Evolutionary conservation across 2,113 vertebrate species (phyloP), one percentile per base, ranked within the genome.

Genomic region (Narcine bancroftii): DNA sequence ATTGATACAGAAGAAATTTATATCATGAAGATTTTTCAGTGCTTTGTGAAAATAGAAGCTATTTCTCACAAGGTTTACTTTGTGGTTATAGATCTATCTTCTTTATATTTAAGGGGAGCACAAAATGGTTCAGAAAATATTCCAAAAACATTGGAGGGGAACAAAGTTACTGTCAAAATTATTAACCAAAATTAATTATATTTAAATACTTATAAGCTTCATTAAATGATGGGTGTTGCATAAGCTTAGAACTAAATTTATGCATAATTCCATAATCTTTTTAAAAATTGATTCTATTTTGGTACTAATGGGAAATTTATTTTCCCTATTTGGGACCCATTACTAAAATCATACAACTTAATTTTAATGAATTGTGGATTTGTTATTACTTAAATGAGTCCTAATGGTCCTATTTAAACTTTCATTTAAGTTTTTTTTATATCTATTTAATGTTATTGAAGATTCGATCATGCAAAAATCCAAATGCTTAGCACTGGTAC

Each of bases 401-500:
- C 10, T 83, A 36, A 53, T 63, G 21, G 66, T 4, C 79, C 53
- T n/a, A 56, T 87, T 87, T 87, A 60, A n/a, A 15, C 29, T n/a
- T 60, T 87, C 79, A 53, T 50, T 60, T 50, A n/a, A 87, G 56
- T 60, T 39, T 36, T 21, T 60, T 39, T 36, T 21, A 60, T 60
- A 13, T 6, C 19, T 3, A n/a, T 56, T 36, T 36, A 60, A 87
- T 56, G 19, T 6, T 87, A 83, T 29, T 47, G 42, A 26, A n/a
- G 50, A 60, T 87, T 87, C 56, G 50, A 63, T 60, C n/a, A 87
- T 36, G 81, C 53, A n/a, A 39, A 63, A 83, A 83, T 81, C 77
- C 77, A 83, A 83, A 21, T 81, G 45, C 47, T 81, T 81, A 53
- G 24, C 29, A 81, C 21, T 81, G 77, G 47, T 81, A 50, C 47